Base-by-base conservation (phyloP, 2,888 invertebrate genomes). In the Phymatocera aterrima region DNA sequence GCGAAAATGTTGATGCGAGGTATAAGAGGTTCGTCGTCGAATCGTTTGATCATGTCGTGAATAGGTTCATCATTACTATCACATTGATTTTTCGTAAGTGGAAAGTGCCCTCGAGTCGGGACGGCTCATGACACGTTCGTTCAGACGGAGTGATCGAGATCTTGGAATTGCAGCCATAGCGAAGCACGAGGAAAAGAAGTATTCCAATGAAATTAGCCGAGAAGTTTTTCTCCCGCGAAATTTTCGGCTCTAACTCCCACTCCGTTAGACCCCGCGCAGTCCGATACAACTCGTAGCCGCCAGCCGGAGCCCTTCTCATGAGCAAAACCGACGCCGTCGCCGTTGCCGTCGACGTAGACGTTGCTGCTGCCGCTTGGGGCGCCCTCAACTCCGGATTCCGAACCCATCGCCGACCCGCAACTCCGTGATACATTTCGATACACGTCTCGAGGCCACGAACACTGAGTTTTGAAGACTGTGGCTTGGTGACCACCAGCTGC, bases 351-450 rank as follows among this genome's bases (percentile, higher is more conserved):
- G 84, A 83, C 84, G 85, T 84, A 83, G 85, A 83, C 84, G 84
- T 84, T 83, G 84, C 82, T 81, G 82, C 84, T 79, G 81, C 83
- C 83, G 82, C 84, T 72, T 82, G 31, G 51, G 31, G 72, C 72
- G 72, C 72, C 72, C 72, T 72, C 72, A 72, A 51, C 51, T 51
- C 48, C 34, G 51, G 72, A 51, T 34, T 21, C 34, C 34, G 43
- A 51, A 51, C 72, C 51, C 34, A 43, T 72, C 72, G 72, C 72
- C 51, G 31, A 51, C 80, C 82, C 83, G n/a, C n/a, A 83, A 82
- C 83, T 83, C 85, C 86, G 87, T 89, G 89, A 89, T 89, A 88
- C 88, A 89, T 88, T 87, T 88, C 89, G 88, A 89, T 89, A 89
- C 88, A 89, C 86, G 85, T 72, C 68, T 68, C 61, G 18, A 43